Percentiles rank a stretch among this genome's conserved stretches.
Evolutionary conservation across 1,140 invertebrate species (phyloP).

Genomic region (Theocolax elegans): DNA sequence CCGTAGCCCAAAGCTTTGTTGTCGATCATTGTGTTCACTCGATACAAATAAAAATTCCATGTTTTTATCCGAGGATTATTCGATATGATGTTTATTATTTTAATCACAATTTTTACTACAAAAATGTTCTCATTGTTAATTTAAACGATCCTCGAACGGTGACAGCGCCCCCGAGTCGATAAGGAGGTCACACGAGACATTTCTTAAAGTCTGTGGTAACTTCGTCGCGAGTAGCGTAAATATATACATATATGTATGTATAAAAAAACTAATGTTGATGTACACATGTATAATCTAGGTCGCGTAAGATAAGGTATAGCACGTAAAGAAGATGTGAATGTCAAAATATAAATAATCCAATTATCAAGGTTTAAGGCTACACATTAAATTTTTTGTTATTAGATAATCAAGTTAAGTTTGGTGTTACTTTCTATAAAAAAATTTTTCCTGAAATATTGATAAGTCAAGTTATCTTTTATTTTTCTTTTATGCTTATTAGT

Average conservation of each 20-base stretch:
- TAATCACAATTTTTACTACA: too few relatives aligned
- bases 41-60: too few relatives aligned
- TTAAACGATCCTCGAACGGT: not conserved
- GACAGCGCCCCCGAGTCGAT: not conserved
- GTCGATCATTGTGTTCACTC: slow-evolving; percentile 48
- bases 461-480: too few relatives aligned
- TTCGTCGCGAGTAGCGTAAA: slow-evolving; percentile 48
- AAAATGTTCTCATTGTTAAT: too few relatives aligned
- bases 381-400: not conserved
- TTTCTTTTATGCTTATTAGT: too few relatives aligned
- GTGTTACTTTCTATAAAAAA: too few relatives aligned
- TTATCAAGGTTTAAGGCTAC: not conserved
- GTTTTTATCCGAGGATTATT: not conserved
- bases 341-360: not conserved
- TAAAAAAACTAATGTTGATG: not conserved
- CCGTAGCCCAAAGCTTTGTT: slow-evolving; percentile 26
- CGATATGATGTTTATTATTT: not conserved
- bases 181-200: slow-evolving; percentile 43
- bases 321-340: not conserved
- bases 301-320: not conserved
- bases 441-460: too few relatives aligned
- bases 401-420: not conserved
- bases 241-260: slow-evolving; percentile 23
- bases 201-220: slow-evolving; percentile 55
- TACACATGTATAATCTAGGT: not conserved